phyloP scores from a whole-genome alignment of 2,797 vertebrate genomes.

The Syngnathus rostellatus region DNA sequence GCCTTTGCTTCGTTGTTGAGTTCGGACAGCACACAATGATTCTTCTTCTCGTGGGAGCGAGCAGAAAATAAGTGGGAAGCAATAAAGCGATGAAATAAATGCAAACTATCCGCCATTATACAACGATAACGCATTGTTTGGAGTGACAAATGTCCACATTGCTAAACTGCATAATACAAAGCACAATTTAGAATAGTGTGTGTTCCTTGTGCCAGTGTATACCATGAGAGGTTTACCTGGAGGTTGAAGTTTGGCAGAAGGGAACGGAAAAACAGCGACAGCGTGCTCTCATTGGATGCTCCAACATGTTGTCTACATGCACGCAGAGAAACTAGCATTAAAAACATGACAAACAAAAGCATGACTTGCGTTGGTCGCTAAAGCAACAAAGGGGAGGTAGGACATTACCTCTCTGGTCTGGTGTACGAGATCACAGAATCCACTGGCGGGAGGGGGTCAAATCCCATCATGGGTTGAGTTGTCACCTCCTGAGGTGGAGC shows the following conservation, averaged over 20 bases:
- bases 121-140: no score
- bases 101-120: no score
- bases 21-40: no score
- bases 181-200: background rate
- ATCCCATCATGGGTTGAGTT: constrained; percentile 88
- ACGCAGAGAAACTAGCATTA: background rate
- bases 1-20: background rate
- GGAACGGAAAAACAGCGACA: constrained; percentile 93
- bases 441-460: constrained; percentile 88
- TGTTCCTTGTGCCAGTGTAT: background rate
- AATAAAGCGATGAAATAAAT: no score
- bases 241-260: constrained; percentile 89
- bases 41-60: no score
- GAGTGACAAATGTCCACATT: no score
- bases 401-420: constrained; percentile 83
- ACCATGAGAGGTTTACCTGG: constrained; percentile 67
- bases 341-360: background rate
- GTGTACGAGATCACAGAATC: constrained; percentile 85
- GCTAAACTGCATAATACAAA: no score
- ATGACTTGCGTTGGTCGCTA: background rate
- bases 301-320: constrained; percentile 54
- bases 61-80: no score
- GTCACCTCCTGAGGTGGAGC: constrained; percentile 79
- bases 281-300: constrained; percentile 79
- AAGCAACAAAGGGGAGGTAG: background rate